Base-by-base conservation (phyloP, 2,113 vertebrate species). In the Aythya baeri region DNA sequence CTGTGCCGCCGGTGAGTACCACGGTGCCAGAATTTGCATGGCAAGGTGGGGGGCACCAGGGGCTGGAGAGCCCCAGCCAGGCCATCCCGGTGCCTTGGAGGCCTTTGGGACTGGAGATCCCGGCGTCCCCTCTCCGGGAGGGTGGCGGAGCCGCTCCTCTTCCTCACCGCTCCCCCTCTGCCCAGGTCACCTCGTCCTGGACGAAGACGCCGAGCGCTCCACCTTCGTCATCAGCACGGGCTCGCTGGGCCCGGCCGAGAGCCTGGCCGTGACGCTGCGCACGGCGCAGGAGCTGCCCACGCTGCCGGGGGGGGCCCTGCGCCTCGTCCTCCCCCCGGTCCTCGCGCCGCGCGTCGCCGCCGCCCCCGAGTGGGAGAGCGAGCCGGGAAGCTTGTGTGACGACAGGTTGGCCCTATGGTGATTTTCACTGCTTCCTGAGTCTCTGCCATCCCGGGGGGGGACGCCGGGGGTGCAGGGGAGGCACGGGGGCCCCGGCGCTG, bases 121-220 rank as follows among this genome's bases (percentile, higher is more conserved):
- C 52, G 4, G 4, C 4, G 20, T 26, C 17, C 36, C 16, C 36
- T 12, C 62, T 65, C 38, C 1, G 26, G 62, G 26, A 29, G 36
- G 25, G 62, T 26, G 38, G 36, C 7, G 17, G 38, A 27, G 29
- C 21, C 15, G 38, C 41, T 66, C 63, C 41, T 32, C 41, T 22
- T 66, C 38, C 26, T 43, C 18, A 63, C 26, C 16, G 26, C 36
- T 41, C 25, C 5, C 84, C 21, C 94, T 75, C 61, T 90, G 95
- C 89, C 32, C 80, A 99, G 99, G 99, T 93, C 99, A 99, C 95
- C 97, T 99, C 4, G 98, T 99, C 86, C 97, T 99, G 95, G 99
- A 99, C 4, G 98, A 99, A 95, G 99, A 99, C 27, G 94, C 98
- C 57, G 99, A 99, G 83, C 98, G 97, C 75, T 98, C 98, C 85